phyloP scores from a whole-genome alignment of 2,888 invertebrate species.

The Leucozona laternaria region DNA sequence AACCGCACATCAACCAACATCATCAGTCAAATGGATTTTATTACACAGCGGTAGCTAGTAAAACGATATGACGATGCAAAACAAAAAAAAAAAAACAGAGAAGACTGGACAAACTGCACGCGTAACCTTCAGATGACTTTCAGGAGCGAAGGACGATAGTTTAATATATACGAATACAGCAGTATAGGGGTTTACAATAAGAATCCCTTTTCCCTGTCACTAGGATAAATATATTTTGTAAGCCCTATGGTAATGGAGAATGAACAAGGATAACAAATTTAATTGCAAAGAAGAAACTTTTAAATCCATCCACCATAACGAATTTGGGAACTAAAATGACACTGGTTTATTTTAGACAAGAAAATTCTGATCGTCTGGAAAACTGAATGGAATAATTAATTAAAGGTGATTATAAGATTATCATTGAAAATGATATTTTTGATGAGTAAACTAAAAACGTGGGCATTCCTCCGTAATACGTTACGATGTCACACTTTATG shows the following conservation, averaged over 20 bases:
- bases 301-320: neutral
- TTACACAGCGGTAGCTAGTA: slow-evolving; percentile 39
- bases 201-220: neutral
- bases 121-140: slow-evolving; percentile 71
- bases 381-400: neutral
- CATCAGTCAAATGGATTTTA: slow-evolving; percentile 62
- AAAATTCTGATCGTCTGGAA: neutral
- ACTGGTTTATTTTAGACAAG: neutral
- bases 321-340: neutral
- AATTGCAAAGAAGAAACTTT: neutral
- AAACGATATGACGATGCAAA: slow-evolving; percentile 24
- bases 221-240: slow-evolving; percentile 9
- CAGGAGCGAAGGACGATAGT: slow-evolving; percentile 47
- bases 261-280: slow-evolving; percentile 4
- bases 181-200: slow-evolving; percentile 3
- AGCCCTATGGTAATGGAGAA: slow-evolving; percentile 17
- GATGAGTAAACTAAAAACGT: too few species aligned
- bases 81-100: slow-evolving; percentile 12
- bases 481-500: too few species aligned
- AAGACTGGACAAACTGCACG: slow-evolving; percentile 59
- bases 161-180: neutral
- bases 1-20: slow-evolving; percentile 61
- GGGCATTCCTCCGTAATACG: too few species aligned
- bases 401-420: too few species aligned
- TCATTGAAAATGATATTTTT: too few species aligned